Conservation (phyloP, 2,113 vertebrate species). For the Elaphurus davidianus region DNA sequence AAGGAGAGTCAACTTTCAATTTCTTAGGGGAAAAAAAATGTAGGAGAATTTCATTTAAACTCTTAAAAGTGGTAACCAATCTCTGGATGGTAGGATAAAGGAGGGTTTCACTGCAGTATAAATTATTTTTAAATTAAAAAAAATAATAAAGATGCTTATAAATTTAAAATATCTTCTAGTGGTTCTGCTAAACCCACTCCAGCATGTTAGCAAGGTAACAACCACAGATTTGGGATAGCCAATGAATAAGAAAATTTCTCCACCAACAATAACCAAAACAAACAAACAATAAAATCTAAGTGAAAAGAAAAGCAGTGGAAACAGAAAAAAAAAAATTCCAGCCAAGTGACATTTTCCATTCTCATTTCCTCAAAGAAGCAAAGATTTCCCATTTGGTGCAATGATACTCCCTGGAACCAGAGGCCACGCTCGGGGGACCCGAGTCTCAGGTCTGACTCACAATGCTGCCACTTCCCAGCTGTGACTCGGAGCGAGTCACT, state of each 20-base stretch:
- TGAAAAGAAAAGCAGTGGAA: not conserved
- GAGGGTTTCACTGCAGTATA: not conserved
- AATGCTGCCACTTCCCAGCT: not conserved
- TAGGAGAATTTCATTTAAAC: not conserved
- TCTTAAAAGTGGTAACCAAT: not conserved
- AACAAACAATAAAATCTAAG: not conserved
- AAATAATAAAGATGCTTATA: not conserved
- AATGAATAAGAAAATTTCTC: not conserved
- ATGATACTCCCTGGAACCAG: not conserved
- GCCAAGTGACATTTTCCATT: not conserved
- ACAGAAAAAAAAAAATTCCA: not conserved
- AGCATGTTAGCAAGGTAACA: not conserved
- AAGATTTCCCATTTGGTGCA: not conserved
- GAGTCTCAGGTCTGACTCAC: not conserved
- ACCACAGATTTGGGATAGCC: not conserved
- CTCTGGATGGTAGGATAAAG: not conserved
- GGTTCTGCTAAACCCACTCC: not conserved
- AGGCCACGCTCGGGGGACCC: not conserved
- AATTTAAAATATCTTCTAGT: not conserved
- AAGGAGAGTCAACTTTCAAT: not conserved
- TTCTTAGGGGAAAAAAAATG: not conserved
- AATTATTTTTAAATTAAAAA: not conserved
- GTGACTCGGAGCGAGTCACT: not conserved
- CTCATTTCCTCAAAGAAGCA: not conserved
- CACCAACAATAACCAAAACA: not conserved